Conservation (phyloP, 2,797 vertebrate genomes). For the Tenualosa thibaudeaui region DNA sequence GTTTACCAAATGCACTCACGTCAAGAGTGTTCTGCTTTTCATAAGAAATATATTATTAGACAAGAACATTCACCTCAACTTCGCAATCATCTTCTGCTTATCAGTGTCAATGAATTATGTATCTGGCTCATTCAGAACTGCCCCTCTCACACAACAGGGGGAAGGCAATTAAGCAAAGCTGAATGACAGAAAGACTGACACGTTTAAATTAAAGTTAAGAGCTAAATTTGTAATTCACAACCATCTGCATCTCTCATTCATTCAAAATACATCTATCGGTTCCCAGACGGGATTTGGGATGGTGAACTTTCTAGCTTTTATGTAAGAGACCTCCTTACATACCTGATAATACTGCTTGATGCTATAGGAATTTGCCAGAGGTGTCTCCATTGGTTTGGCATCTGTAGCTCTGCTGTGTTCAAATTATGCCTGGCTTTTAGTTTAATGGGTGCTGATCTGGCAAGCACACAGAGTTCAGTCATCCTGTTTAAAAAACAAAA, state of each 20-base stretch:
- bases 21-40: slow-evolving; percentile 49
- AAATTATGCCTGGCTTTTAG: not conserved
- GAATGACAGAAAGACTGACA: not conserved
- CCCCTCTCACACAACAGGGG: not conserved
- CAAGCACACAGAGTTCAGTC: not conserved
- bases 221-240: not conserved
- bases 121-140: not conserved
- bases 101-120: not conserved
- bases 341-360: not conserved
- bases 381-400: no score
- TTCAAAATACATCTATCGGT: not conserved
- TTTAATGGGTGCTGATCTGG: not conserved
- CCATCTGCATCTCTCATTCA: not conserved
- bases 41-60: slow-evolving; percentile 54
- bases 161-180: not conserved
- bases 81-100: not conserved
- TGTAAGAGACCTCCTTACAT: not conserved
- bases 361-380: not conserved
- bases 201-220: not conserved
- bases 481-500: not conserved
- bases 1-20: slow-evolving; percentile 46
- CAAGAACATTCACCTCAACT: slow-evolving; percentile 44
- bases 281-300: not conserved
- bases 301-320: not conserved
- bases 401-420: no score